Evolutionary conservation across 2,113 vertebrate genomes (phyloP).

Genomic region (Phrynosoma platyrhinos): DNA sequence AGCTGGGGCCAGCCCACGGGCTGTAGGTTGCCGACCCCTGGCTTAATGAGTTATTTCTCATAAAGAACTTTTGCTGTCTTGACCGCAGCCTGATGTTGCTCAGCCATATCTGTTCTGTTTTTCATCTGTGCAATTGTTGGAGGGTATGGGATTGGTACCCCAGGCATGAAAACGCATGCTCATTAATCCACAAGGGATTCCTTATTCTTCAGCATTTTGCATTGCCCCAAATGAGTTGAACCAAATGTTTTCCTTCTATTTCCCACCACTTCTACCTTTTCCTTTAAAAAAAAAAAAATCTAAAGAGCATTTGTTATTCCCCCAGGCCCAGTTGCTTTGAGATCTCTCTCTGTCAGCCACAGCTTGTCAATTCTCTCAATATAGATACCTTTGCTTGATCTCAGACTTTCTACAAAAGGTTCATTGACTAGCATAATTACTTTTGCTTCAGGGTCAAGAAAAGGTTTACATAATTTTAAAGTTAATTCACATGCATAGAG

Average conservation of each 20-base stretch:
- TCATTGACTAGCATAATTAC: conserved; percentile 61
- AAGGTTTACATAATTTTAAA: conserved; percentile 63
- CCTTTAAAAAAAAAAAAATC: not conserved
- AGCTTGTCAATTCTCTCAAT: not conserved
- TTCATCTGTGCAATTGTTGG: no score
- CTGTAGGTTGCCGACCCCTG: no score
- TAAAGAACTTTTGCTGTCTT: no score
- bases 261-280: not conserved
- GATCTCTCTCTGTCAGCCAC: conserved; percentile 26
- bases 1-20: no score
- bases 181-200: not conserved
- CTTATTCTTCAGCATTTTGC: not conserved
- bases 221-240: not conserved
- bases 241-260: conserved; percentile 15
- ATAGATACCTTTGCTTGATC: conserved; percentile 42
- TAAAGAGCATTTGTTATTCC: not conserved
- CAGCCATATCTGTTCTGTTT: no score
- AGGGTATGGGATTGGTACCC: no score
- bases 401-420: conserved; percentile 51
- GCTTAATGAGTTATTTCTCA: no score
- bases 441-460: conserved; percentile 64
- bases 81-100: no score
- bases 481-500: conserved; percentile 30
- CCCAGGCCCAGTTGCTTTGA: not conserved
- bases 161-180: not conserved